Evolutionary conservation across 53 echinoderm and acorn worm genomes (phyloP).

Genomic region (Patiria pectinifera): DNA sequence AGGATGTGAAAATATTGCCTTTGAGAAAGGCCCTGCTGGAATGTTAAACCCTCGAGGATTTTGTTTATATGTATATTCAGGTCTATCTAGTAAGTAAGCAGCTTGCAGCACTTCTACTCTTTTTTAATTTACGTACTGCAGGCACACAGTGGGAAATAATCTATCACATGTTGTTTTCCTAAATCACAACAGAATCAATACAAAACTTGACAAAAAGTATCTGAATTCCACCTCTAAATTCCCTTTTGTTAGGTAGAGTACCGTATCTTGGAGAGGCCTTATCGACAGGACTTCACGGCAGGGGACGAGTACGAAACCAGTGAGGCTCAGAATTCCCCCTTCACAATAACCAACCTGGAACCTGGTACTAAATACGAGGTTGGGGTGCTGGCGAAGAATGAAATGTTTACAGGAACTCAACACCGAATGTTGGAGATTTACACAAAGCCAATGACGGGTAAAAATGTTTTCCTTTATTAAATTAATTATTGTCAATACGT

Average conservation of each 20-base stretch:
- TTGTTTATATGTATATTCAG: too few relatives aligned
- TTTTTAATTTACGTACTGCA: too few relatives aligned
- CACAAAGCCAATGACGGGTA: constrained; percentile 5
- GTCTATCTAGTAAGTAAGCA: too few relatives aligned
- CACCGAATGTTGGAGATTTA: not conserved
- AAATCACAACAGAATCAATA: not conserved
- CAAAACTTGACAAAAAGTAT: not conserved
- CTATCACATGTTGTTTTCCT: not conserved
- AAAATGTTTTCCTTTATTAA: not conserved
- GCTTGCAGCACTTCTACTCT: too few relatives aligned
- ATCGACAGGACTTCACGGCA: constrained; percentile 3
- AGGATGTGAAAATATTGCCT: too few relatives aligned
- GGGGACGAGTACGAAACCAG: not conserved
- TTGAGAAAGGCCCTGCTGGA: too few relatives aligned
- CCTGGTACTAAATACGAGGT: too few relatives aligned
- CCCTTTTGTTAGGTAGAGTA: not conserved
- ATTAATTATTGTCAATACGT: too few relatives aligned
- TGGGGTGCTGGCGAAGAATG: too few relatives aligned
- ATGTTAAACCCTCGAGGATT: too few relatives aligned
- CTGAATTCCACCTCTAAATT: not conserved
- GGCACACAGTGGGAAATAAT: not conserved
- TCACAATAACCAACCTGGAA: too few relatives aligned
- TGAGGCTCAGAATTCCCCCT: not conserved
- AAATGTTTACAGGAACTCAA: not conserved
- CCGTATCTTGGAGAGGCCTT: not conserved